Evolutionary conservation across 2,797 vertebrate genomes (phyloP).

Genomic region (Paguma larvata): DNA sequence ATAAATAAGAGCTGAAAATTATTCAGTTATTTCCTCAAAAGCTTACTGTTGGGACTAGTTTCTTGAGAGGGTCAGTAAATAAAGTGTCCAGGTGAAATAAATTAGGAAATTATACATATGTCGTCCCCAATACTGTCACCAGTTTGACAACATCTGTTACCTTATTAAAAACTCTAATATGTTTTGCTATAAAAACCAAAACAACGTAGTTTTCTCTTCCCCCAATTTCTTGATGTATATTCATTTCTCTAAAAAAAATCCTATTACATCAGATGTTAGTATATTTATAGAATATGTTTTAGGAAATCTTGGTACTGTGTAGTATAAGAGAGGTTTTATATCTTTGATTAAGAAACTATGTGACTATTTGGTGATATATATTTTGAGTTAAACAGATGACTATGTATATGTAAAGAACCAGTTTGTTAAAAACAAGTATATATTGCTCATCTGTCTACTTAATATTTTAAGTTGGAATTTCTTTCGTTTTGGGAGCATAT

Average conservation of each 20-base stretch:
- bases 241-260: not conserved
- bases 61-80: not conserved
- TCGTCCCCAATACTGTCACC: not conserved
- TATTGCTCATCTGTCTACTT: not conserved
- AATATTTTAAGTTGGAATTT: constrained; percentile 61
- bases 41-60: not conserved
- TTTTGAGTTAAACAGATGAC: constrained; percentile 39
- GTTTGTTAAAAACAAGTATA: constrained; percentile 5
- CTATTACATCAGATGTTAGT: not conserved
- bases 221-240: not conserved
- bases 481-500: constrained; percentile 38
- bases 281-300: not conserved
- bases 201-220: not conserved
- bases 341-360: constrained; percentile 45
- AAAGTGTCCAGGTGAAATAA: not conserved
- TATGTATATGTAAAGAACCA: not conserved
- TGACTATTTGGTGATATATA: constrained; percentile 1
- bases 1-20: not conserved
- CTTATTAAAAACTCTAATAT: not conserved
- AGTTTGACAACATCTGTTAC: not conserved
- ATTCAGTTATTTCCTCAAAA: not conserved
- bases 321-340: not conserved
- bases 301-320: not conserved
- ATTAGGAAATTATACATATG: not conserved
- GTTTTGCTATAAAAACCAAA: not conserved